Evolutionary conservation across 92 coral and sea anemone species (phyloP).

Genomic region (Galaxea fascicularis): DNA sequence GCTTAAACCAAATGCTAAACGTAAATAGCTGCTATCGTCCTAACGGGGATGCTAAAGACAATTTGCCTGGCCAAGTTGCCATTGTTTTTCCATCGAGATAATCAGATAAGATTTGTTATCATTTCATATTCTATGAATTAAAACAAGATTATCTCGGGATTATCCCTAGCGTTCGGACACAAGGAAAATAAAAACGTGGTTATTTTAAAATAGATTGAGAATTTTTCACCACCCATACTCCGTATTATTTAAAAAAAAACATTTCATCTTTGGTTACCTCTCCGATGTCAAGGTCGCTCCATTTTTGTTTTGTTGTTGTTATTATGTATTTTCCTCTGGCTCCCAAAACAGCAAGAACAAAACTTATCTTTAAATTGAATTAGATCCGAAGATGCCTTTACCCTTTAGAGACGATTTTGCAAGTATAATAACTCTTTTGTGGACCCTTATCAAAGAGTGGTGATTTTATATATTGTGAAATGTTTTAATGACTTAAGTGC

Average conservation of each 20-base stretch:
- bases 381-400: background rate
- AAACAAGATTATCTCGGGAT: background rate
- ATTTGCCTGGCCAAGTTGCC: background rate
- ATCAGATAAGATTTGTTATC: conserved; percentile 41
- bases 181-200: conserved; percentile 13
- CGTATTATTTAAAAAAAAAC: background rate
- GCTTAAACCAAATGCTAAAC: background rate
- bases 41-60: background rate
- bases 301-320: background rate
- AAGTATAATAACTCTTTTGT: background rate
- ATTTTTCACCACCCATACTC: background rate
- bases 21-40: background rate
- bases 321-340: background rate
- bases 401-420: background rate
- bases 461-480: conserved; percentile 7
- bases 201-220: background rate
- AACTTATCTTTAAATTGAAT: background rate
- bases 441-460: background rate
- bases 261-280: background rate
- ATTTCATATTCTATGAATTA: background rate
- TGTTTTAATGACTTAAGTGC: background rate
- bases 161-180: conserved; percentile 12
- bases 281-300: background rate
- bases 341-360: background rate
- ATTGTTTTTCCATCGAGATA: background rate